phyloP scores from a whole-genome alignment of 2,797 vertebrate genomes.

The Parambassis ranga region DNA sequence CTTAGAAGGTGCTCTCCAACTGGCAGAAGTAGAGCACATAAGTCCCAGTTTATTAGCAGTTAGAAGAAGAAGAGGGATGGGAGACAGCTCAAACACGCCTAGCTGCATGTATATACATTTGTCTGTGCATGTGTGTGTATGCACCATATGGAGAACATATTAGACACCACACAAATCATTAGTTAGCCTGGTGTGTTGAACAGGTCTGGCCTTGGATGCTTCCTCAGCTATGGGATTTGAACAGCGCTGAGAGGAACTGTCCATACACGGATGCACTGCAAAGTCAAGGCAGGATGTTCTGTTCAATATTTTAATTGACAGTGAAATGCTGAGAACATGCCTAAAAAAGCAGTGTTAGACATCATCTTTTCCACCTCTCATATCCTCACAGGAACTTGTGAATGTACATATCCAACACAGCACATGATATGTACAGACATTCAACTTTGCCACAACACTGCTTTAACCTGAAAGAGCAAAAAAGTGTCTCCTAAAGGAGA shows the following conservation, averaged over 20 bases:
- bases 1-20: conserved; percentile 3
- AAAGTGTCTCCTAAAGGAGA: conserved; percentile 19
- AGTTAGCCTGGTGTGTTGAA: conserved; percentile 45
- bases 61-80: conserved; percentile 16
- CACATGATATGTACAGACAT: conserved; percentile 17
- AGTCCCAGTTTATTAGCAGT: conserved; percentile 13
- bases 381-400: background rate
- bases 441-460: conserved; percentile 2
- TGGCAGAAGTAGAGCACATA: conserved; percentile 10
- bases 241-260: conserved; percentile 34
- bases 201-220: conserved; percentile 58
- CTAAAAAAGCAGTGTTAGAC: background rate
- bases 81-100: conserved; percentile 29
- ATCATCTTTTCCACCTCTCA: background rate
- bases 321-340: background rate
- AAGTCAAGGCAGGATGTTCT: conserved; percentile 34
- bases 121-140: conserved; percentile 11
- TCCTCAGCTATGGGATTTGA: conserved; percentile 55
- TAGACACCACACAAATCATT: conserved; percentile 65
- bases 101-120: conserved; percentile 3
- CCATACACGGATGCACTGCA: conserved; percentile 22
- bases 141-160: conserved; percentile 69
- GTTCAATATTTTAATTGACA: conserved; percentile 1
- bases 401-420: conserved; percentile 32
- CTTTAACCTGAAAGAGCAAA: conserved; percentile 30